Evolutionary conservation across 2,113 vertebrate genomes (phyloP).

Genomic region (Phoxinus phoxinus): DNA sequence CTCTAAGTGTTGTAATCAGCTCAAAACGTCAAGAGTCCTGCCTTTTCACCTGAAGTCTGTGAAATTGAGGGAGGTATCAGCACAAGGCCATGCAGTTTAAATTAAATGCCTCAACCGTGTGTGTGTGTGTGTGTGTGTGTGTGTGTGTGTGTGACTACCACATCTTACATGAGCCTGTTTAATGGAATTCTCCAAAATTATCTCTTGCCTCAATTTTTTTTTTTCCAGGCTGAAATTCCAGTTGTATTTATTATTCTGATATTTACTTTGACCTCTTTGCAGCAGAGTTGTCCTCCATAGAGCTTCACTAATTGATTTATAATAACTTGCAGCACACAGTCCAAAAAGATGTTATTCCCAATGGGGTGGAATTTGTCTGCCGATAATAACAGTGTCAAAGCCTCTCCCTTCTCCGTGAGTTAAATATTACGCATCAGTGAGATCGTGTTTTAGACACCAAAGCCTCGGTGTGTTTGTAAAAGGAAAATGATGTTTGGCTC

Average conservation of each 20-base stretch:
- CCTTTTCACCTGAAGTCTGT: conserved; percentile 68
- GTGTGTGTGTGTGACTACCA: conserved; percentile 15
- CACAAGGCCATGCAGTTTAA: conserved; percentile 25
- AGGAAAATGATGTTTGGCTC: conserved; percentile 20
- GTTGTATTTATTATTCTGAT: background rate
- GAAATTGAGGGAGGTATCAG: conserved; percentile 53
- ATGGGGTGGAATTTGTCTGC: conserved; percentile 4
- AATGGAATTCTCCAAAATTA: background rate
- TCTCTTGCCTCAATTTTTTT: background rate
- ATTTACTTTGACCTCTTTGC: conserved; percentile 4
- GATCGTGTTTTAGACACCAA: conserved; percentile 6
- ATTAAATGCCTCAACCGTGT: conserved; percentile 41
- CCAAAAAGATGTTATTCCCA: background rate
- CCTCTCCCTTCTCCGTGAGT: conserved; percentile 12
- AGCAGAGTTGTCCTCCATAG: background rate
- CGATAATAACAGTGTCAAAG: conserved; percentile 26
- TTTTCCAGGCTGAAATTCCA: background rate
- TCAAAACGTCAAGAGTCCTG: conserved; percentile 70
- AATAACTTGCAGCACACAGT: conserved; percentile 2
- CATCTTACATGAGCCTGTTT: background rate
- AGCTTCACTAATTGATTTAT: conserved; percentile 34
- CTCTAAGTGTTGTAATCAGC: conserved; percentile 75
- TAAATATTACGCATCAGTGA: conserved; percentile 22
- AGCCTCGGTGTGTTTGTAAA: conserved; percentile 16
- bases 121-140: conserved; percentile 13